Conservation (phyloP, 1,140 invertebrate species). For the Ceratina australensis region DNA sequence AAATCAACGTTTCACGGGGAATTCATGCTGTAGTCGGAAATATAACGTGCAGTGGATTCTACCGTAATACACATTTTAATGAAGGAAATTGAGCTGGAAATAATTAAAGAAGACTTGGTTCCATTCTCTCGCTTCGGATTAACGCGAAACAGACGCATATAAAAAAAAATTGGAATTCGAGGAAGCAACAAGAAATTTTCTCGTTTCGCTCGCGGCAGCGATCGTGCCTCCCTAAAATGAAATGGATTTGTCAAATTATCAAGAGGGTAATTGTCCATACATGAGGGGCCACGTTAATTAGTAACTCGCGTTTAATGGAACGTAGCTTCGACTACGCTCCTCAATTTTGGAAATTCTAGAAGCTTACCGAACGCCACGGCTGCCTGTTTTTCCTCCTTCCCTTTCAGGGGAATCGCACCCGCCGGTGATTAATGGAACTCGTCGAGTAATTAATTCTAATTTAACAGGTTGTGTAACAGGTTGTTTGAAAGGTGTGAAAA, state of each 20-base stretch:
- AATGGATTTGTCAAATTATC: constrained; percentile 12
- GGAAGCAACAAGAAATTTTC: too few species aligned
- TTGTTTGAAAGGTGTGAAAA: constrained; percentile 8
- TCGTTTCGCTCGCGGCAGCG: neutral
- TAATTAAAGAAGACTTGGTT: constrained; percentile 18
- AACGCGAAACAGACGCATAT: too few species aligned
- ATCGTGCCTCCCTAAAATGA: neutral
- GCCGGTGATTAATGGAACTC: constrained; percentile 3
- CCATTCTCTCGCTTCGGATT: too few species aligned
- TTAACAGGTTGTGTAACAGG: constrained; percentile 19
- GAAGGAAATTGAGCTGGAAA: neutral
- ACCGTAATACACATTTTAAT: neutral
- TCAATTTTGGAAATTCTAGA: neutral
- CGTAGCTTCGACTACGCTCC: neutral
- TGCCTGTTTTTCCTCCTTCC: neutral
- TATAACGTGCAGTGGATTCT: neutral
- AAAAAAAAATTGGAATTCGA: neutral
- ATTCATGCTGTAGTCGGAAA: constrained; percentile 10
- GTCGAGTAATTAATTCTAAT: constrained; percentile 20
- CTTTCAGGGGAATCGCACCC: neutral
- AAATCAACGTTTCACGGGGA: constrained; percentile 26
- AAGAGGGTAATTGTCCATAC: neutral
- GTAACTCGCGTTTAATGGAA: neutral
- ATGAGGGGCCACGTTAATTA: neutral
- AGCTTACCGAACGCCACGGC: too few species aligned